A percentile compares a stretch with the other conserved stretches of the same genome.
Conservation (phyloP, 2,888 invertebrate species). For the Pogonocherus hispidulus region DNA sequence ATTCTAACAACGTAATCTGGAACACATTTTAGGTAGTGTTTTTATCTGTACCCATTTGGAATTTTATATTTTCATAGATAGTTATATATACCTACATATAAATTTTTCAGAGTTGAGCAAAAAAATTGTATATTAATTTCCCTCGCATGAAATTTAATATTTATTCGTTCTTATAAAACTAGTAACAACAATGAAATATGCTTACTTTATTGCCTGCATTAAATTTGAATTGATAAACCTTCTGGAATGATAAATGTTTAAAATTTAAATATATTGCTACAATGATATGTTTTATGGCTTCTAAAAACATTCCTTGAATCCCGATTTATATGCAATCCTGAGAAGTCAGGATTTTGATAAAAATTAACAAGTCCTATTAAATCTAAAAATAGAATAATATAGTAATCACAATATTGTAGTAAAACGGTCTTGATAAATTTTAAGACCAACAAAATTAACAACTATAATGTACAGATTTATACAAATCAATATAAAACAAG, state of each 20-base stretch:
- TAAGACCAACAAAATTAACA: not conserved
- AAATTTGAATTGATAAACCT: not conserved
- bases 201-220: not conserved
- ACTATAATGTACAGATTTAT: not conserved
- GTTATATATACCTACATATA: too few relatives aligned
- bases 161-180: not conserved
- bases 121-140: not conserved
- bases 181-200: not conserved
- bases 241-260: not conserved
- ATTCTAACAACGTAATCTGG: too few relatives aligned
- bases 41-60: too few relatives aligned
- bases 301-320: slow-evolving; percentile 11
- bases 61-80: too few relatives aligned
- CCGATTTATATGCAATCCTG: slow-evolving; percentile 18
- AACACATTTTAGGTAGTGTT: too few relatives aligned
- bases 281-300: slow-evolving; percentile 12
- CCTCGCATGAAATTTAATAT: not conserved
- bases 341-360: not conserved
- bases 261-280: not conserved
- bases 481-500: not conserved
- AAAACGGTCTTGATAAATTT: not conserved
- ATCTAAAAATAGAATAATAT: slow-evolving; percentile 31
- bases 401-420: slow-evolving; percentile 30
- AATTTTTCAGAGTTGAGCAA: not conserved
- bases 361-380: slow-evolving; percentile 18